phyloP scores from a whole-genome alignment of 1,140 invertebrate species.

The Pteromalus puparum region DNA sequence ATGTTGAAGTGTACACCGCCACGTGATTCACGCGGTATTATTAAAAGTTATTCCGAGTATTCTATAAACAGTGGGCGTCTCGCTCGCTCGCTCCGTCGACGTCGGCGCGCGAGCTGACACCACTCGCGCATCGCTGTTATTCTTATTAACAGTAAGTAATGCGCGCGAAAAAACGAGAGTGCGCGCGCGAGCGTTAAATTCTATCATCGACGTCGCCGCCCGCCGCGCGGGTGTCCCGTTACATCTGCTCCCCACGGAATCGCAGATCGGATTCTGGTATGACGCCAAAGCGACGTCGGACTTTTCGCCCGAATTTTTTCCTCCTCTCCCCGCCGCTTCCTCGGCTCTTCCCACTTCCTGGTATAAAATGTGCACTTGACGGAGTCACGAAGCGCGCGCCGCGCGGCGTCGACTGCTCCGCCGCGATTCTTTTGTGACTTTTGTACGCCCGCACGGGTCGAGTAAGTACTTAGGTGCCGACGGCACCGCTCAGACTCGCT shows the following conservation, averaged over 20 bases:
- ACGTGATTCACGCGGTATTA: conserved; percentile 60
- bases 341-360: background rate
- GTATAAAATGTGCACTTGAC: background rate
- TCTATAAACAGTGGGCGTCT: conserved; percentile 24
- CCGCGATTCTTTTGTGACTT: too few relatives aligned
- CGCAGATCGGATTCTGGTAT: conserved; percentile 51
- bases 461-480: too few relatives aligned
- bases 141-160: conserved; percentile 3
- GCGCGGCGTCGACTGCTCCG: background rate
- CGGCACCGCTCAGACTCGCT: too few relatives aligned
- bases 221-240: conserved; percentile 41
- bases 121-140: background rate
- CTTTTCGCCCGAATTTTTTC: conserved; percentile 43
- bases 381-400: background rate
- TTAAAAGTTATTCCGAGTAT: conserved; percentile 53
- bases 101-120: too few relatives aligned
- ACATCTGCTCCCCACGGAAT: conserved; percentile 34
- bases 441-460: too few relatives aligned
- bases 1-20: conserved; percentile 43
- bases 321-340: background rate
- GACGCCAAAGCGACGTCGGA: conserved; percentile 55
- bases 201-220: conserved; percentile 42
- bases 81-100: too few relatives aligned
- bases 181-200: background rate
- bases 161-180: background rate